Evolutionary conservation across 2,113 vertebrate species (phyloP).

Genomic region (Cyanocitta stelleri): DNA sequence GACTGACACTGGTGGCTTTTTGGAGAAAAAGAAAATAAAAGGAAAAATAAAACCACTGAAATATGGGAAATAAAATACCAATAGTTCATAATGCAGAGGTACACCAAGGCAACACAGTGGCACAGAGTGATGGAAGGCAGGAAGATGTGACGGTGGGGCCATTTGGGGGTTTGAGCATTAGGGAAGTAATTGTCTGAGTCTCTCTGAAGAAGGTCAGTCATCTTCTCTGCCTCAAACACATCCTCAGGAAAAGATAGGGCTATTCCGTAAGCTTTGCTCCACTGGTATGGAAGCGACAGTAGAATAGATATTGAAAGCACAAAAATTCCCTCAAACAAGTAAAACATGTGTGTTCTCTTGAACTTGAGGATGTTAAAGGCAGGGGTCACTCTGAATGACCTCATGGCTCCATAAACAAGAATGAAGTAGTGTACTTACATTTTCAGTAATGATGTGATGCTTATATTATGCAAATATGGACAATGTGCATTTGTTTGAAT

Average conservation of each 20-base stretch:
- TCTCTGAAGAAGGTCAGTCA: neutral
- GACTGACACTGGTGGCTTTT: neutral
- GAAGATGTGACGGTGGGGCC: neutral
- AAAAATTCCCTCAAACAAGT: neutral
- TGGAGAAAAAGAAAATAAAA: neutral
- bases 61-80: neutral
- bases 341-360: neutral
- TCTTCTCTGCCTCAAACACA: neutral
- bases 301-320: neutral
- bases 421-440: neutral
- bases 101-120: fast-evolving
- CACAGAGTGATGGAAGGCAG: neutral
- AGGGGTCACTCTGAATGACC: neutral
- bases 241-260: neutral
- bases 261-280: neutral
- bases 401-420: neutral
- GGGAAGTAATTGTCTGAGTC: neutral
- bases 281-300: neutral
- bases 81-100: neutral
- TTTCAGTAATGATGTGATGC: neutral
- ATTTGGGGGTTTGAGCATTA: neutral
- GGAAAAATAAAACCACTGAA: neutral
- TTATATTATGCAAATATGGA: neutral
- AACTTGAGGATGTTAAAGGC: neutral
- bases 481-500: neutral